These are phyloP conservation scores for Acanthopleura granulata DNA, from an alignment of 2,888 invertebrate genomes.

Conservation along the genomic window DNA sequence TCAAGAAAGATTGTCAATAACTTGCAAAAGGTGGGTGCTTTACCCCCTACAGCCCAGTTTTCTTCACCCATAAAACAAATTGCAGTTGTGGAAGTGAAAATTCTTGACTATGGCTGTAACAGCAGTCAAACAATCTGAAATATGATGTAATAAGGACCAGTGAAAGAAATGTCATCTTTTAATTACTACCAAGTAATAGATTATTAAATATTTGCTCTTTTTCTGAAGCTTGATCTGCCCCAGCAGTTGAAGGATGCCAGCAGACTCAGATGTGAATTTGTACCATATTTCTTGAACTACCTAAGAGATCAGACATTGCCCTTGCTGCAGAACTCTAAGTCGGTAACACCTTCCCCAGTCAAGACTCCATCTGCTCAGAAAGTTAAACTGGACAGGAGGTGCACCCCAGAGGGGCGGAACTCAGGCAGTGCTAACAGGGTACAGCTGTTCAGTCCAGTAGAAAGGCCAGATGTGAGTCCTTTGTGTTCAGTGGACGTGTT, in stretches of 20 bases:
- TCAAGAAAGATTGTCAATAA: too few species aligned
- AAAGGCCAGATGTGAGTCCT: constrained; percentile 27
- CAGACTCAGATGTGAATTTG: constrained; percentile 50
- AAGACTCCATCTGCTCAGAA: constrained; percentile 53
- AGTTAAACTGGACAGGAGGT: constrained; percentile 33
- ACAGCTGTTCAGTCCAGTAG: constrained; percentile 51
- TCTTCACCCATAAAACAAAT: too few species aligned
- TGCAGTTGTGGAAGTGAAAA: too few species aligned
- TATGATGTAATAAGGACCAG: too few species aligned
- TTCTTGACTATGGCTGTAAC: too few species aligned
- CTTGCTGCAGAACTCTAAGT: constrained; percentile 50
- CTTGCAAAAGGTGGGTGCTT: too few species aligned
- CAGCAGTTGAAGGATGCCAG: constrained; percentile 33
- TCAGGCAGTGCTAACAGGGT: constrained; percentile 38
- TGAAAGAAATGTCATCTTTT: too few species aligned
- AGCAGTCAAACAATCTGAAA: too few species aligned
- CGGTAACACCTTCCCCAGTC: constrained; percentile 54
- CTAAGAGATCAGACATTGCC: constrained; percentile 57
- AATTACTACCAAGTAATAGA: too few species aligned
- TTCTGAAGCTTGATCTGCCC: constrained; percentile 32
- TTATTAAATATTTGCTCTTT: background rate
- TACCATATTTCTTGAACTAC: constrained; percentile 60
- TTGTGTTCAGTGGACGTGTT: background rate
- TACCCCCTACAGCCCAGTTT: too few species aligned
- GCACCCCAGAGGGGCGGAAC: constrained; percentile 24